A percentile compares a stretch with the other conserved stretches of the same genome.
Conservation (phyloP, 2,113 vertebrate species). For the Antechinus flavipes region DNA sequence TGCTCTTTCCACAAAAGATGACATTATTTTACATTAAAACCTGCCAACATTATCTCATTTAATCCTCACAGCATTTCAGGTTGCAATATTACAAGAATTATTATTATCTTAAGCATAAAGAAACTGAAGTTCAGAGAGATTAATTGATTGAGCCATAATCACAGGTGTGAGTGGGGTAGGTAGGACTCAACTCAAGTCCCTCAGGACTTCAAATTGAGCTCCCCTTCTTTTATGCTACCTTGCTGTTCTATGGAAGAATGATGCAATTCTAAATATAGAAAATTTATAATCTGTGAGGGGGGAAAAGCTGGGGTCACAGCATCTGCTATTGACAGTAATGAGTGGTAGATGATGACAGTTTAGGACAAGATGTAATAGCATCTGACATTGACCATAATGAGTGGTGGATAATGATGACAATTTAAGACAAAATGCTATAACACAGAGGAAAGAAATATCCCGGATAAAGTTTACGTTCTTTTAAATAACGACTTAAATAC, state of each 20-base stretch:
- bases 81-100: background rate
- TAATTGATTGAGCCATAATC: background rate
- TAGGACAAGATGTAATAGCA: constrained; percentile 55
- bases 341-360: constrained; percentile 27
- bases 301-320: constrained; percentile 59
- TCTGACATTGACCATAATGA: constrained; percentile 45
- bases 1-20: background rate
- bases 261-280: constrained; percentile 25
- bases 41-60: background rate
- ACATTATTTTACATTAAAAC: background rate
- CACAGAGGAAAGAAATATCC: constrained; percentile 50
- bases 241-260: background rate
- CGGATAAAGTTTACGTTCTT: constrained; percentile 42
- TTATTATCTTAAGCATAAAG: background rate
- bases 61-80: background rate
- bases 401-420: background rate
- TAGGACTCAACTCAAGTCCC: background rate
- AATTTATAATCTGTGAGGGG: constrained; percentile 21
- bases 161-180: background rate
- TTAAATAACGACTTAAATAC: constrained; percentile 57
- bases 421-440: constrained; percentile 55
- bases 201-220: background rate
- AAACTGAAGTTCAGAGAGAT: background rate
- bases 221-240: background rate
- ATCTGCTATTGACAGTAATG: constrained; percentile 39